Evolutionary conservation across 2,113 vertebrate genomes (phyloP).

Genomic region (Eupsittula cactorum): DNA sequence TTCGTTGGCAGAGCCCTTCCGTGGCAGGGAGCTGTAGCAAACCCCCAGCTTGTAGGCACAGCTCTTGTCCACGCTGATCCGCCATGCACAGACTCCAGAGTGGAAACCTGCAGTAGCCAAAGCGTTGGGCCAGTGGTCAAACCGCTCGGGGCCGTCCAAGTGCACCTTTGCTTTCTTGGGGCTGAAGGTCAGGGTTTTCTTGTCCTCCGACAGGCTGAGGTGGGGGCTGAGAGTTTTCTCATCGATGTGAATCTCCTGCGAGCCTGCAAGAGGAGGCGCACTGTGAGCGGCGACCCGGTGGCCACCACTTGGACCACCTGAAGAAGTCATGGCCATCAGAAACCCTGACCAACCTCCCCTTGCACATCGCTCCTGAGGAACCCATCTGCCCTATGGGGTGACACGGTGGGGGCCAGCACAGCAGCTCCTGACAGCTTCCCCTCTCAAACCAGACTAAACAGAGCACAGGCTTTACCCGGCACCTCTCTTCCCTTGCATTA

Average conservation of each 20-base stretch:
- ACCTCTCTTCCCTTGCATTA: not conserved
- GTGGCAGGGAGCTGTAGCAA: constrained; percentile 83
- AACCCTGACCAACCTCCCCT: not conserved
- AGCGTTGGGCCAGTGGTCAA: constrained; percentile 92
- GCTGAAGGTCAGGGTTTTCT: constrained; percentile 83
- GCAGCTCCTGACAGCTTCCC: not conserved
- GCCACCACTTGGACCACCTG: not conserved
- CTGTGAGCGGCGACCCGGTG: accelerated
- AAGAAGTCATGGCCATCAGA: not conserved
- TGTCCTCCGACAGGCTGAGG: constrained; percentile 83
- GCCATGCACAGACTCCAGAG: constrained; percentile 84
- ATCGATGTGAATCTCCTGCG: constrained; percentile 78
- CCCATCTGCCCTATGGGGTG: not conserved
- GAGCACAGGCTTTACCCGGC: not conserved
- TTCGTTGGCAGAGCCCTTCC: constrained; percentile 83
- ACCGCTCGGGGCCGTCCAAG: constrained; percentile 78
- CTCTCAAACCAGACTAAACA: not conserved
- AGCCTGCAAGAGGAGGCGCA: constrained; percentile 46
- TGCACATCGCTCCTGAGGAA: accelerated
- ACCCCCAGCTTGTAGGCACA: constrained; percentile 91
- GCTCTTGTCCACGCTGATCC: constrained; percentile 82
- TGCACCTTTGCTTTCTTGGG: constrained; percentile 78
- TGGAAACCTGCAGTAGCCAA: constrained; percentile 79
- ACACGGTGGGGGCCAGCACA: not conserved
- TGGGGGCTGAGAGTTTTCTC: constrained; percentile 85